Percentiles rank a stretch among this genome's conserved stretches.
Evolutionary conservation across 2,113 vertebrate genomes (phyloP).

Genomic region (Tapirus terrestris): DNA sequence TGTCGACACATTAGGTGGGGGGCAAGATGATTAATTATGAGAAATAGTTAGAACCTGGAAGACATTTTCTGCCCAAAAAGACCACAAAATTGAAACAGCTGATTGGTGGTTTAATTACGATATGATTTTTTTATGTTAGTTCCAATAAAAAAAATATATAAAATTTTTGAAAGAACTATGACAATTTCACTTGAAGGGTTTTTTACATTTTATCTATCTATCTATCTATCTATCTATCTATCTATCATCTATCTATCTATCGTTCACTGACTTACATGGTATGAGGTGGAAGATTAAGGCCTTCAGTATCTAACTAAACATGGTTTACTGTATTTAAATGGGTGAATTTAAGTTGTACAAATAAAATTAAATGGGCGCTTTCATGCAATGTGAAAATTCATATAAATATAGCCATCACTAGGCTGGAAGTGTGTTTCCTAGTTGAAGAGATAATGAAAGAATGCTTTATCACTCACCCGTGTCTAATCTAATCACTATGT

Average conservation of each 20-base stretch:
- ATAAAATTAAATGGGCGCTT: background rate
- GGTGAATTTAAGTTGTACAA: background rate
- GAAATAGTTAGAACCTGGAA: background rate
- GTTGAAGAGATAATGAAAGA: background rate
- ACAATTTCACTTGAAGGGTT: too few relatives aligned
- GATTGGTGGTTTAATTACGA: background rate
- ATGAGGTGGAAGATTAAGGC: background rate
- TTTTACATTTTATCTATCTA: too few relatives aligned
- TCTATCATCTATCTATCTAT: background rate
- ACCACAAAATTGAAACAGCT: background rate
- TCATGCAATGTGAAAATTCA: background rate
- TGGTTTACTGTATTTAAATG: background rate
- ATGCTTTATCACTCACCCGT: background rate
- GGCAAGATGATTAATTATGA: background rate
- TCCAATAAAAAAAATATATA: background rate
- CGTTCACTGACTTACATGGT: background rate
- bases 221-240: too few relatives aligned
- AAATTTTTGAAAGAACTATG: background rate
- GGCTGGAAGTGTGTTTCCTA: background rate
- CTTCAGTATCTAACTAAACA: background rate
- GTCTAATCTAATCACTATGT: background rate
- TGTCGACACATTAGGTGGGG: too few relatives aligned
- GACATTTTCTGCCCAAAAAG: background rate
- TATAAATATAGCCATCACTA: background rate
- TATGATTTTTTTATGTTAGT: background rate